A percentile compares a stretch with the other conserved stretches of the same genome.
Evolutionary conservation across 1,140 invertebrate species (phyloP).

Genomic region (Oscheius sp.): DNA sequence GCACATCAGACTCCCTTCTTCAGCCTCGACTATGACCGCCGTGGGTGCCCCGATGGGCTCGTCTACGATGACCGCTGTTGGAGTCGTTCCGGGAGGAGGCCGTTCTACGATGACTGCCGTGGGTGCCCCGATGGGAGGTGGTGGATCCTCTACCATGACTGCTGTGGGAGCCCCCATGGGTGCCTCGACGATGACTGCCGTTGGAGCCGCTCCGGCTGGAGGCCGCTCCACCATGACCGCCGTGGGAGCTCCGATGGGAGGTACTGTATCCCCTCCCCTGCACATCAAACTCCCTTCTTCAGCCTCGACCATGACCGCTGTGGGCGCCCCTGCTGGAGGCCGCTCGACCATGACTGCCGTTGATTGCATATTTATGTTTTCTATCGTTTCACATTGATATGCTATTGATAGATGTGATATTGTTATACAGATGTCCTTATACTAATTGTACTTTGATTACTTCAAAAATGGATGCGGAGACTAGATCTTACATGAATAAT

Average conservation of each 20-base stretch:
- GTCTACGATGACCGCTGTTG: constrained; percentile 27
- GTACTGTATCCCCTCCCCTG: too few species aligned
- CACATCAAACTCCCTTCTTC: too few species aligned
- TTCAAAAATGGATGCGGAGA: too few species aligned
- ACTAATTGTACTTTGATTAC: too few species aligned
- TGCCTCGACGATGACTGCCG: constrained; percentile 15
- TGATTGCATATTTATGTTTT: too few species aligned
- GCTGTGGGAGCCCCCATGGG: constrained; percentile 14
- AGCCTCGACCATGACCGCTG: constrained; percentile 29
- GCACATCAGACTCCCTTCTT: too few species aligned
- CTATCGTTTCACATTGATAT: too few species aligned
- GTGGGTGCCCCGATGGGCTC: constrained; percentile 9
- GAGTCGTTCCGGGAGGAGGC: constrained; percentile 6
- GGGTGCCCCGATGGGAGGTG: not conserved
- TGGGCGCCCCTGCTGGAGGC: constrained; percentile 13
- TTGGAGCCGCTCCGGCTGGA: not conserved
- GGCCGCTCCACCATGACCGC: constrained; percentile 19
- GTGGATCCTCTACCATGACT: constrained; percentile 10
- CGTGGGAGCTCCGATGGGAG: constrained; percentile 19
- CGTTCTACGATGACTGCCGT: constrained; percentile 11
- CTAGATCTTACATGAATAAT: too few species aligned
- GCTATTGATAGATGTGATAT: too few species aligned
- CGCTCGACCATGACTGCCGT: constrained; percentile 10
- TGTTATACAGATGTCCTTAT: too few species aligned
- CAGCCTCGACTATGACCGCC: constrained; percentile 22